Conservation (phyloP, 2,888 invertebrate genomes). For the Xanthorhoe spadicearia region DNA sequence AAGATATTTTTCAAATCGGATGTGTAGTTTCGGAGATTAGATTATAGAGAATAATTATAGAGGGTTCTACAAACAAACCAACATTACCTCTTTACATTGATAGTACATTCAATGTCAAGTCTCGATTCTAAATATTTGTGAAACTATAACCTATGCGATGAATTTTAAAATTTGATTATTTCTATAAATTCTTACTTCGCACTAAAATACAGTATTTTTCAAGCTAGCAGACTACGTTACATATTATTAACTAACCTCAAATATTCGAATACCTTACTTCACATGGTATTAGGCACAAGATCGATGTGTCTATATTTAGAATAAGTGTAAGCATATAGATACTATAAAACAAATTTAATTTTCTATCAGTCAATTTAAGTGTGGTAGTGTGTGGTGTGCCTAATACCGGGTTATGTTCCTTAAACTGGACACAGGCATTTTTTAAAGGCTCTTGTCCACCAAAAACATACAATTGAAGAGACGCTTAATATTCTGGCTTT, state of each 20-base stretch:
- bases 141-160: slow-evolving; percentile 2
- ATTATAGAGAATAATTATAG: no score
- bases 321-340: slow-evolving; percentile 50
- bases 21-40: no score
- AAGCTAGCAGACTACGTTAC: slow-evolving; percentile 31
- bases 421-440: slow-evolving; percentile 10
- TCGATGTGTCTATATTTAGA: slow-evolving; percentile 33
- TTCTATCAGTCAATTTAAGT: slow-evolving; percentile 41
- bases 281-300: slow-evolving; percentile 34
- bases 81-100: no score
- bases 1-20: no score
- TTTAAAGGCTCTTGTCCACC: neutral
- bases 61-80: no score
- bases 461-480: neutral
- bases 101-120: neutral
- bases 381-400: slow-evolving; percentile 35
- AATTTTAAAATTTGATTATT: slow-evolving; percentile 5
- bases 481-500: no score
- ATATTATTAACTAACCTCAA: slow-evolving; percentile 11
- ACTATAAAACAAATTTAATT: slow-evolving; percentile 28
- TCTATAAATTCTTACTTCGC: slow-evolving; percentile 27
- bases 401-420: slow-evolving; percentile 22
- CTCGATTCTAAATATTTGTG: neutral
- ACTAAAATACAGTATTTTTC: slow-evolving; percentile 11
- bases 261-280: slow-evolving; percentile 33